A percentile compares a stretch with the other conserved stretches of the same genome.
phyloP scores from a whole-genome alignment of 1,140 invertebrate species.

The Drosophila busckii region DNA sequence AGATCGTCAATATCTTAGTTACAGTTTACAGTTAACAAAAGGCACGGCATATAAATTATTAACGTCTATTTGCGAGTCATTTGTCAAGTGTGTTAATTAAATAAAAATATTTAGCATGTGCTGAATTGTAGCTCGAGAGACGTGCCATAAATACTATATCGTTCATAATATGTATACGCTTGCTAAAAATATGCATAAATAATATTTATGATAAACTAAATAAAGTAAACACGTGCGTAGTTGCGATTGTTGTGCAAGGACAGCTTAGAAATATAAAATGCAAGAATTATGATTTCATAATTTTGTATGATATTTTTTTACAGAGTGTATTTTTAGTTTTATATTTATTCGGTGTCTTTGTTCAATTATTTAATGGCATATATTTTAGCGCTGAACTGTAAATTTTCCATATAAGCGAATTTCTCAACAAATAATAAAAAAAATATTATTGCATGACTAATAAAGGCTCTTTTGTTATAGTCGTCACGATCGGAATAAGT shows the following conservation, averaged over 20 bases:
- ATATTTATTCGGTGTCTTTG: constrained; percentile 1
- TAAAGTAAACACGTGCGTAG: constrained; percentile 14
- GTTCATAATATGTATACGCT: constrained; percentile 1
- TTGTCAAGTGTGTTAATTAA: constrained; percentile 56
- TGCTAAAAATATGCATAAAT: constrained; percentile 4
- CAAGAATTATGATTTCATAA: no score
- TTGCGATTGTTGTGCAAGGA: constrained; percentile 1
- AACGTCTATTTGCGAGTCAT: constrained; percentile 36
- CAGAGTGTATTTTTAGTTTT: constrained; percentile 12
- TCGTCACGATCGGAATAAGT: no score
- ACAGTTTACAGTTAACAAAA: constrained; percentile 9
- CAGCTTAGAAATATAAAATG: not conserved
- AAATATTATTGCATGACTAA: no score
- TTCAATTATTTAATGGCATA: constrained; percentile 4
- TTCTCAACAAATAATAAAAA: no score
- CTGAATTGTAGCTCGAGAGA: not conserved
- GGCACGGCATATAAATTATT: constrained; percentile 20
- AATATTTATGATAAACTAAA: not conserved
- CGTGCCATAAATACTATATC: not conserved
- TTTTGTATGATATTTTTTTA: not conserved
- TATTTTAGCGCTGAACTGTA: constrained; percentile 1
- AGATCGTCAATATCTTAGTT: constrained; percentile 1
- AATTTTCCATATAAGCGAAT: no score
- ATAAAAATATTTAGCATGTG: constrained; percentile 17
- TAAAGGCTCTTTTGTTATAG: no score